phyloP scores from a whole-genome alignment of 2,888 invertebrate species.

The Griposia aprilina region DNA sequence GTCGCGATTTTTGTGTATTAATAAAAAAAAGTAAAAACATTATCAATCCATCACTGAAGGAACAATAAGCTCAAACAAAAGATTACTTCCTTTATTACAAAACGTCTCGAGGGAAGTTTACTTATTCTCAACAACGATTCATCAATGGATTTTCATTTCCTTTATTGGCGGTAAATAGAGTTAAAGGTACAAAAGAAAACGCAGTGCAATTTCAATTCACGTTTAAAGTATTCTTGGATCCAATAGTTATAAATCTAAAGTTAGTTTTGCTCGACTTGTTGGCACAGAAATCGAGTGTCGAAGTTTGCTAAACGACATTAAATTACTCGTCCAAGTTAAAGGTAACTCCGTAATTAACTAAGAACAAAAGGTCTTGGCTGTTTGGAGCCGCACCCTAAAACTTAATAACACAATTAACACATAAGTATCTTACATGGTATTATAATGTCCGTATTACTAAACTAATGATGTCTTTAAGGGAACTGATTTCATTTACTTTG shows the following conservation, averaged over 20 bases:
- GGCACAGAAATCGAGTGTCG: constrained; percentile 61
- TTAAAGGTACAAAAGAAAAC: constrained; percentile 35
- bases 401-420: constrained; percentile 52
- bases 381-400: constrained; percentile 59
- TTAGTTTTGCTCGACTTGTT: constrained; percentile 59
- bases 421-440: constrained; percentile 26
- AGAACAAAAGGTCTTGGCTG: constrained; percentile 66
- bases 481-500: constrained; percentile 52
- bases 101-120: constrained; percentile 35
- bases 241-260: constrained; percentile 63
- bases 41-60: constrained; percentile 46
- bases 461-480: constrained; percentile 25
- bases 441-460: constrained; percentile 5
- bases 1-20: background rate
- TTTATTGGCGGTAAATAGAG: constrained; percentile 41
- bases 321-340: constrained; percentile 72
- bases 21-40: constrained; percentile 23
- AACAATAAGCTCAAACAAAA: constrained; percentile 55
- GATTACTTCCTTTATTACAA: constrained; percentile 35
- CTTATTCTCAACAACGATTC: constrained; percentile 48
- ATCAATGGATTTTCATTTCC: constrained; percentile 56
- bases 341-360: constrained; percentile 70
- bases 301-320: constrained; percentile 77
- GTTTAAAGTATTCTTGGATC: constrained; percentile 35
- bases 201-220: constrained; percentile 30